Evolutionary conservation across 1,140 invertebrate species (phyloP).

Genomic region (Daktulosphaira vitifoliae): DNA sequence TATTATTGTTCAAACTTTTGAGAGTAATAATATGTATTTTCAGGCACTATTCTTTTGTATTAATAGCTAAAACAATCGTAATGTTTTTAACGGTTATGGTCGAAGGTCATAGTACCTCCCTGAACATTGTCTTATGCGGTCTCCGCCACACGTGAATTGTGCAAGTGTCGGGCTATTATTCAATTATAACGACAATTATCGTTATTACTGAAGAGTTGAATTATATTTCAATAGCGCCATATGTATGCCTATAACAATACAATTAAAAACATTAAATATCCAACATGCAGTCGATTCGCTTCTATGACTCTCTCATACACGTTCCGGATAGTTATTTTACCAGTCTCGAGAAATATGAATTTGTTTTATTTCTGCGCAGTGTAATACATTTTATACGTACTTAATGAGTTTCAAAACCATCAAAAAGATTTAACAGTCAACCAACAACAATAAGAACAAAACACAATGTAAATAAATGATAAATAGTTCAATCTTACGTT

Average conservation of each 20-base stretch:
- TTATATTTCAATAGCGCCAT: conserved; percentile 1
- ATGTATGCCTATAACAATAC: neutral
- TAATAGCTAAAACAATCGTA: neutral
- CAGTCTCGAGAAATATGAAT: too few relatives aligned
- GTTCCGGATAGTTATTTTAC: too few relatives aligned
- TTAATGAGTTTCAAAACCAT: too few relatives aligned
- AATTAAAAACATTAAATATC: conserved; percentile 1
- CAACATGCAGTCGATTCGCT: conserved; percentile 9
- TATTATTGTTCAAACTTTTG: conserved; percentile 9
- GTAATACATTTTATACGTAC: too few relatives aligned
- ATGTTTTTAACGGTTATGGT: neutral
- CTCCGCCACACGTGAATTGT: neutral
- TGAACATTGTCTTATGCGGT: neutral
- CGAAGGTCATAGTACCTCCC: conserved; percentile 11
- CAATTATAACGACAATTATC: conserved; percentile 4
- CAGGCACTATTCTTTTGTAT: conserved; percentile 12
- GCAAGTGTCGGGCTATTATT: conserved; percentile 1
- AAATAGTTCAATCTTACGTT: too few relatives aligned
- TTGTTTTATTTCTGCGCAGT: too few relatives aligned
- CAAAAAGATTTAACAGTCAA: too few relatives aligned
- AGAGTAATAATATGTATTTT: conserved; percentile 13
- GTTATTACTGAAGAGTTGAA: neutral
- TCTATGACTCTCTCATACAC: too few relatives aligned
- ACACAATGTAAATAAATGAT: too few relatives aligned
- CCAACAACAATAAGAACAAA: too few relatives aligned